A percentile compares a stretch with the other conserved stretches of the same genome.
phyloP scores from a whole-genome alignment of 2,797 vertebrate species.

The Harpagifer antarcticus region DNA sequence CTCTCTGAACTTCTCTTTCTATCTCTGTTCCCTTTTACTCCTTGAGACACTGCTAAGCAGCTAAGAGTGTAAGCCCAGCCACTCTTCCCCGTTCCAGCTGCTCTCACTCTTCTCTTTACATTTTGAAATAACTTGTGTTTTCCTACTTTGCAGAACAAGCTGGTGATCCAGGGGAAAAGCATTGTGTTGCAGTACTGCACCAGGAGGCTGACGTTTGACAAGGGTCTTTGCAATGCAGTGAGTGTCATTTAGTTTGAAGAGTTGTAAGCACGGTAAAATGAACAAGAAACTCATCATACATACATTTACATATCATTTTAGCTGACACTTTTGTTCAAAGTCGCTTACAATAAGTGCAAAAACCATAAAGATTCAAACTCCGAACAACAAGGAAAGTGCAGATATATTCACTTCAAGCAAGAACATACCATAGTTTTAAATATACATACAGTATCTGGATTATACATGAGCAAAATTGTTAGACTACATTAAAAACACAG shows the following conservation, averaged over 20 bases:
- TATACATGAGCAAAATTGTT: too few relatives aligned
- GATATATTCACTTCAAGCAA: too few relatives aligned
- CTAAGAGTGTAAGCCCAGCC: conserved; percentile 62
- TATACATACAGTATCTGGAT: too few relatives aligned
- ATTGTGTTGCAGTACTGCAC: conserved; percentile 96
- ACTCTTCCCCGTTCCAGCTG: conserved; percentile 82
- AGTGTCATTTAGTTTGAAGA: conserved; percentile 11
- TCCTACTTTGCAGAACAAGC: conserved; percentile 88
- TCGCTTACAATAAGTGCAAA: too few relatives aligned
- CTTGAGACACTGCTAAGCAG: conserved; percentile 61
- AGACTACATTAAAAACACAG: too few relatives aligned
- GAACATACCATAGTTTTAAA: too few relatives aligned
- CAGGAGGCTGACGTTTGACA: conserved; percentile 93
- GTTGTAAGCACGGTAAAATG: background rate
- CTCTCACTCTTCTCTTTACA: conserved; percentile 84
- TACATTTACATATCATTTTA: too few relatives aligned
- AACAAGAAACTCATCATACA: background rate
- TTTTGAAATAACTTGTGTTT: conserved; percentile 45
- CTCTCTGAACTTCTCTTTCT: conserved; percentile 51
- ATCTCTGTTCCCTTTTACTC: conserved; percentile 42
- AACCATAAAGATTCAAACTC: too few relatives aligned
- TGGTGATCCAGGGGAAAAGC: conserved; percentile 92
- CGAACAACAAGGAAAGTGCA: too few relatives aligned
- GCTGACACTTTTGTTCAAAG: too few relatives aligned
- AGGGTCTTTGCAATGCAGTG: conserved; percentile 96